Percentiles rank a stretch among this genome's conserved stretches.
phyloP scores from a whole-genome alignment of 2,797 vertebrate species.

The Pogoniulus pusillus region DNA sequence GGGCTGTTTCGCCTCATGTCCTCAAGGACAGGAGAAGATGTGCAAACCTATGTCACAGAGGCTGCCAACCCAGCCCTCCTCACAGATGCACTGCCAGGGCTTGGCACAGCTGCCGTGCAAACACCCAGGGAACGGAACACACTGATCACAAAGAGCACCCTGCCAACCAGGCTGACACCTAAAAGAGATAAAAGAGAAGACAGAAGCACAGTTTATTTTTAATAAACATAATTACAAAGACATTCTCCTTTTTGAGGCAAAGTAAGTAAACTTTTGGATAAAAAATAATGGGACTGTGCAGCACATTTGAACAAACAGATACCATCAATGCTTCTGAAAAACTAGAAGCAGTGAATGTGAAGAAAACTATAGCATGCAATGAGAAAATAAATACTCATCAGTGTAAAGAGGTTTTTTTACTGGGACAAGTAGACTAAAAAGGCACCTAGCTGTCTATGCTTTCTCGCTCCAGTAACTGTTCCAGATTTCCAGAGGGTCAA shows the following conservation, averaged over 20 bases:
- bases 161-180: constrained; percentile 94
- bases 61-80: constrained; percentile 90
- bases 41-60: constrained; percentile 90
- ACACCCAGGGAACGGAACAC: constrained; percentile 87
- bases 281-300: background rate
- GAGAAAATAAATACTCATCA: background rate
- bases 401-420: background rate
- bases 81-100: constrained; percentile 91
- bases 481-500: background rate
- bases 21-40: background rate
- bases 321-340: background rate
- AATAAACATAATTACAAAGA: background rate
- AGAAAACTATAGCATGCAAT: background rate
- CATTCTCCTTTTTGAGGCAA: background rate
- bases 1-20: constrained; percentile 38
- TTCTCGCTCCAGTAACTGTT: background rate
- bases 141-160: constrained; percentile 86
- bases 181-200: constrained; percentile 40
- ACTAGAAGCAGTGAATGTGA: background rate
- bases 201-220: background rate
- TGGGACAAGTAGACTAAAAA: background rate
- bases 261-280: background rate
- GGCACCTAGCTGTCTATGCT: background rate
- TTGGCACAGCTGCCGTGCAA: constrained; percentile 85
- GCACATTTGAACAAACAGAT: background rate